Evolutionary conservation across 2,888 invertebrate species (phyloP).

Genomic region (Camptogramma bilineatum): DNA sequence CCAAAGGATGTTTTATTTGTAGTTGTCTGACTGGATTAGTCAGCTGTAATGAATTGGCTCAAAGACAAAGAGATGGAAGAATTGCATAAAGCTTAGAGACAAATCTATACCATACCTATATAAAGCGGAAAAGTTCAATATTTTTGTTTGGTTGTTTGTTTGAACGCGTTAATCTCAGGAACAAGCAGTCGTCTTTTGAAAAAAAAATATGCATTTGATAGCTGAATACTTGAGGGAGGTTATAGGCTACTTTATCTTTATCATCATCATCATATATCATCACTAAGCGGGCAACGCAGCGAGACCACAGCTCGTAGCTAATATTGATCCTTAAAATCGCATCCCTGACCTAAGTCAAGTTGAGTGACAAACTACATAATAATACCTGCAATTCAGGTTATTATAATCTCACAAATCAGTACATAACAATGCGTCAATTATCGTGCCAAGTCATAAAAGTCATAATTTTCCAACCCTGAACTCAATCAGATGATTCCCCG

Average conservation of each 20-base stretch:
- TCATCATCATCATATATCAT: too few species aligned
- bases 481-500: slow-evolving; percentile 17
- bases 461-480: slow-evolving; percentile 22
- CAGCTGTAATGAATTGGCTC: not conserved
- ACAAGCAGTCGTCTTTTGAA: too few species aligned
- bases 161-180: too few species aligned
- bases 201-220: too few species aligned
- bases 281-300: too few species aligned
- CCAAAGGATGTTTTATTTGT: not conserved
- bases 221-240: too few species aligned
- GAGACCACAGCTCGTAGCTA: too few species aligned
- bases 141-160: too few species aligned
- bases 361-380: slow-evolving; percentile 29
- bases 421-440: slow-evolving; percentile 22
- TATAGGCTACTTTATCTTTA: too few species aligned
- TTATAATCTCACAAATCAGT: slow-evolving; percentile 23
- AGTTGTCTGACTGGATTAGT: not conserved
- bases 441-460: slow-evolving; percentile 13
- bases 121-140: too few species aligned
- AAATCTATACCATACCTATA: too few species aligned
- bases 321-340: slow-evolving; percentile 2
- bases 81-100: too few species aligned
- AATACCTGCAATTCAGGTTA: slow-evolving; percentile 18
- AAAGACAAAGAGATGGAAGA: not conserved
- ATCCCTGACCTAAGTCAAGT: slow-evolving; percentile 26